phyloP scores from a whole-genome alignment of 2,113 vertebrate species.

The Ardeotis arabs region DNA sequence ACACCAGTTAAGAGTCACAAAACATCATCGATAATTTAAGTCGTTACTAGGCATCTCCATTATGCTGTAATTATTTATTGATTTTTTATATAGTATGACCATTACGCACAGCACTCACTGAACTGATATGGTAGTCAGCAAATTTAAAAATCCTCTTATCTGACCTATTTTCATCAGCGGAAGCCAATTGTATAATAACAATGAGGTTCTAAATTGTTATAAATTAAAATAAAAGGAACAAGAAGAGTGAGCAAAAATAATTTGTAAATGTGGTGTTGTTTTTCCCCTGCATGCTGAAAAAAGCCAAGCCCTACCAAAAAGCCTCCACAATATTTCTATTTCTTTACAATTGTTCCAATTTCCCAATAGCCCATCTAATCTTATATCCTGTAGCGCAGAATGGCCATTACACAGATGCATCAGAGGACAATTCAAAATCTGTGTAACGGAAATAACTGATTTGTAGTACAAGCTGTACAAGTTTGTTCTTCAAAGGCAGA shows the following conservation, averaged over 20 bases:
- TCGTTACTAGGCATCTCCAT: background rate
- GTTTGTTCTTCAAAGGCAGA: background rate
- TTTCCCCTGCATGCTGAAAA: background rate
- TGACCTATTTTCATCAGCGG: constrained; percentile 11
- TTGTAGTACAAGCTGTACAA: background rate
- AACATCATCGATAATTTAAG: background rate
- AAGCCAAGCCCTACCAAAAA: background rate
- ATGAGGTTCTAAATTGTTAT: background rate
- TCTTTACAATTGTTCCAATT: background rate
- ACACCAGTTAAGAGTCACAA: background rate
- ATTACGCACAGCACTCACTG: background rate
- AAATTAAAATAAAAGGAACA: constrained; percentile 6
- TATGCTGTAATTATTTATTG: constrained; percentile 35
- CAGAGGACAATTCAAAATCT: background rate
- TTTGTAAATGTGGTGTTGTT: background rate
- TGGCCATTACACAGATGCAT: background rate
- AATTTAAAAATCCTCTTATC: constrained; percentile 3
- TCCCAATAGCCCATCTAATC: background rate
- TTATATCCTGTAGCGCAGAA: background rate
- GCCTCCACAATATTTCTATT: background rate
- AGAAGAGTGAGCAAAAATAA: background rate
- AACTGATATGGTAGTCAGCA: background rate
- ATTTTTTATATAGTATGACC: constrained; percentile 12
- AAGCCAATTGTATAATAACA: background rate
- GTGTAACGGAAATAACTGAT: background rate